Percentiles rank a stretch among this genome's conserved stretches.
Evolutionary conservation across 2,797 vertebrate genomes (phyloP).

Genomic region (Epinephelus awoara): DNA sequence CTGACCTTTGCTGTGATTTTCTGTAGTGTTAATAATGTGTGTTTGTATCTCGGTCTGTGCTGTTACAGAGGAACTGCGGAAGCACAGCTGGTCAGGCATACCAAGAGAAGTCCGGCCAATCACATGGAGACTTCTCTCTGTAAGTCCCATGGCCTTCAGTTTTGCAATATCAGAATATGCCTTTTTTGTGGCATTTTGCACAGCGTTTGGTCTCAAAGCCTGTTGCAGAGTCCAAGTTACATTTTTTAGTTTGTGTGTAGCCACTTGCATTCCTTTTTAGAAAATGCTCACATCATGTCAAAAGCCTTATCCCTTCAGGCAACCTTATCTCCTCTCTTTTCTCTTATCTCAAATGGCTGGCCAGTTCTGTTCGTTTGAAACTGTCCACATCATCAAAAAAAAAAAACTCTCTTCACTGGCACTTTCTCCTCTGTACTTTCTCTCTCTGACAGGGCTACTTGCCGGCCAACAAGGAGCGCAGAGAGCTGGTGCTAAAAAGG

Average conservation of each 20-base stretch:
- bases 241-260: background rate
- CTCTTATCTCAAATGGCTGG: slow-evolving; percentile 38
- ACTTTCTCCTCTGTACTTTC: background rate
- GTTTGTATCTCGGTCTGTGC: background rate
- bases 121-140: slow-evolving; percentile 98
- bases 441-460: slow-evolving; percentile 91
- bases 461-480: slow-evolving; percentile 94
- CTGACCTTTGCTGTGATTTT: background rate
- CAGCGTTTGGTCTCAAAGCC: background rate
- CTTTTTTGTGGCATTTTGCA: background rate
- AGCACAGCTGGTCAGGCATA: slow-evolving; percentile 98
- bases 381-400: background rate
- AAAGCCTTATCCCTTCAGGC: slow-evolving; percentile 4
- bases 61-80: slow-evolving; percentile 94
- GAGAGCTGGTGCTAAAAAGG: slow-evolving; percentile 92
- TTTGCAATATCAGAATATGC: background rate
- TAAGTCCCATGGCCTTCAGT: slow-evolving; percentile 80
- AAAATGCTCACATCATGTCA: slow-evolving; percentile 2
- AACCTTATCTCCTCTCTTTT: slow-evolving; percentile 21
- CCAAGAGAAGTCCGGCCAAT: slow-evolving; percentile 95
- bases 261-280: background rate
- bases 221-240: too few species aligned
- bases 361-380: slow-evolving; percentile 25
- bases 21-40: background rate
- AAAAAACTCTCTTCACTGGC: background rate